A percentile compares a stretch with the other conserved stretches of the same genome.
Conservation (phyloP, 30 jellyfish, hydroid and myxozoan genomes). For the Cassiopea xamachana region DNA sequence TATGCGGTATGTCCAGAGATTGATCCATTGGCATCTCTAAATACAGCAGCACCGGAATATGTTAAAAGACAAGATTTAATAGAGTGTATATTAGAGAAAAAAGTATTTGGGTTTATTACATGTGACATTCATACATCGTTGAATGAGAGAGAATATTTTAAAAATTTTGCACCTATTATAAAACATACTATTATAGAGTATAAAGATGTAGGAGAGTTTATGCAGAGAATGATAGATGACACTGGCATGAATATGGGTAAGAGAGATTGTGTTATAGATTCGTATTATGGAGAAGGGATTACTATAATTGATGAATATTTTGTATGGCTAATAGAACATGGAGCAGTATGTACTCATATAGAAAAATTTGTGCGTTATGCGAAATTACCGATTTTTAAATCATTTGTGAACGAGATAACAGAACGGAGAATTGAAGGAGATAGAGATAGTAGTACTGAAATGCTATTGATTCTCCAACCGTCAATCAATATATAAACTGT, state of each 20-base stretch:
- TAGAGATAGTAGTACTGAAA: neutral
- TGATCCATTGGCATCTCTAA: neutral
- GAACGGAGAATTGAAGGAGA: neutral
- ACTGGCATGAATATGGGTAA: neutral
- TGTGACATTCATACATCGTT: neutral
- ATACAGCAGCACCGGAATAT: neutral
- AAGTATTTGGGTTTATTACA: neutral
- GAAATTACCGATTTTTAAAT: neutral
- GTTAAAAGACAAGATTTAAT: neutral
- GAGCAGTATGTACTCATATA: neutral
- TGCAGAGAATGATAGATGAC: neutral
- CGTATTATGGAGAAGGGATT: neutral
- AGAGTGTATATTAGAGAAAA: neutral
- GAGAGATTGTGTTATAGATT: neutral
- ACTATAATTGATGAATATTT: neutral
- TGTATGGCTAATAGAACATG: neutral
- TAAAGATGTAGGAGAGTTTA: neutral
- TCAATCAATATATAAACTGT: too few relatives aligned
- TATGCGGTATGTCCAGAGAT: neutral
- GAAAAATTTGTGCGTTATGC: neutral
- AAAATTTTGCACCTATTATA: neutral
- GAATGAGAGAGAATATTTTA: neutral
- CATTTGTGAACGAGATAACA: neutral
- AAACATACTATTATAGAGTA: neutral
- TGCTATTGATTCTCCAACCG: too few relatives aligned